Conservation (phyloP, 1,140 invertebrate genomes). For the Mactra quadrangularis region DNA sequence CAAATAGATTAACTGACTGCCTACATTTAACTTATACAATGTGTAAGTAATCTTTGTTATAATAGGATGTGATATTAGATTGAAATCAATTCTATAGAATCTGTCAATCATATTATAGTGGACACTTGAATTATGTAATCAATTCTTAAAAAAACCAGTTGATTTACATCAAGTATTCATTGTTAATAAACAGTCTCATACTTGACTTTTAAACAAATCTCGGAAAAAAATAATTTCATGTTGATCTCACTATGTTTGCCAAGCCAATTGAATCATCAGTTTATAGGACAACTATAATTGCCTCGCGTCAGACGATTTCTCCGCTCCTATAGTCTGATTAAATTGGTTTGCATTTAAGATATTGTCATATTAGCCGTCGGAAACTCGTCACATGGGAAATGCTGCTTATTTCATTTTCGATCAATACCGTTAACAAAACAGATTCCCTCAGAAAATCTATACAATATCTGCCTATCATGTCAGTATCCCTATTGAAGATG, state of each 20-base stretch:
- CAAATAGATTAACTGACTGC: no score
- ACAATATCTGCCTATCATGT: constrained; percentile 49
- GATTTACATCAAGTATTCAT: background rate
- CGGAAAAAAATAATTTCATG: constrained; percentile 43
- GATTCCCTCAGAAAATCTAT: constrained; percentile 59
- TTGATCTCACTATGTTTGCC: constrained; percentile 51
- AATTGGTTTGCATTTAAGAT: constrained; percentile 64
- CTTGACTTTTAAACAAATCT: background rate
- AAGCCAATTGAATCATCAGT: constrained; percentile 58
- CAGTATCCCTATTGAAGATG: constrained; percentile 39
- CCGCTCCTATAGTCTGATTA: constrained; percentile 56
- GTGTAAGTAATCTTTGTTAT: no score
- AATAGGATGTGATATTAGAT: no score
- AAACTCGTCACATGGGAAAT: constrained; percentile 61
- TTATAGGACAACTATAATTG: constrained; percentile 61
- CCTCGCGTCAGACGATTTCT: constrained; percentile 45
- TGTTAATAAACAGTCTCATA: background rate
- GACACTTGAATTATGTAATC: background rate
- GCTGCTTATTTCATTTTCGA: constrained; percentile 59
- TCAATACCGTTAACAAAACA: constrained; percentile 62
- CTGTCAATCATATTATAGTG: no score
- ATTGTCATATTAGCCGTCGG: constrained; percentile 62
- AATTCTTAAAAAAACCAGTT: background rate
- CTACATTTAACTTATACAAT: no score
- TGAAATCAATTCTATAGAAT: no score